phyloP scores from a whole-genome alignment of 2,113 vertebrate species.

The Phaethornis superciliosus region DNA sequence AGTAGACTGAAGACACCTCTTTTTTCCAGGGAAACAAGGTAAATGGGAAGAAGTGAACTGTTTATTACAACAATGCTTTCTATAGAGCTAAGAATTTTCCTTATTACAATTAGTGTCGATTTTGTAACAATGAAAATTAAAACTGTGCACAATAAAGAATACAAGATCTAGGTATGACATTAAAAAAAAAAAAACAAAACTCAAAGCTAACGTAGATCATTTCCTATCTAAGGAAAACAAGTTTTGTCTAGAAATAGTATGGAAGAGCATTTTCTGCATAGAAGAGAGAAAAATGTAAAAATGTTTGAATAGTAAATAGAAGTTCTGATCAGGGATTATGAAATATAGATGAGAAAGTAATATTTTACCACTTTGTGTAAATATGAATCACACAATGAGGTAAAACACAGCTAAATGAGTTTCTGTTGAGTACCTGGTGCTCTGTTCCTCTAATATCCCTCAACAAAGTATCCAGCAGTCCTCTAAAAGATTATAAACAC shows the following conservation, averaged over 20 bases:
- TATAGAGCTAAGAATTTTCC: not conserved
- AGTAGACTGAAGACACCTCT: not conserved
- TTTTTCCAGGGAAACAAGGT: not conserved
- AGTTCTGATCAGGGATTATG: not conserved
- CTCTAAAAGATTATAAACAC: not conserved
- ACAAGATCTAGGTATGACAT: not conserved
- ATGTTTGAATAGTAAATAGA: not conserved
- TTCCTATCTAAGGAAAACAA: not conserved
- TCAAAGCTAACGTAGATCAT: not conserved
- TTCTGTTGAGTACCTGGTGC: not conserved
- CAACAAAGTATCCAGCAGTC: not conserved
- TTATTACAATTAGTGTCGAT: not conserved
- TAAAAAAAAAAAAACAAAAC: not conserved
- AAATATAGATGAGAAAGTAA: not conserved
- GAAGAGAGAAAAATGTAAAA: not conserved
- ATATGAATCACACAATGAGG: not conserved
- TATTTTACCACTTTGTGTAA: not conserved
- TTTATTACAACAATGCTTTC: not conserved
- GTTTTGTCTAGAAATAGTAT: rapidly evolving
- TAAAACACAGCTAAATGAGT: not conserved
- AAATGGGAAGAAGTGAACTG: not conserved
- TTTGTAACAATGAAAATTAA: not conserved
- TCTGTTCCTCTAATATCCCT: not conserved
- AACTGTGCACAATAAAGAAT: not conserved
- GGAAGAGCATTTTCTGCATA: not conserved